These are phyloP conservation scores for Prenolepis imparis DNA, from an alignment of 2,888 invertebrate species.

Conservation along the genomic window DNA sequence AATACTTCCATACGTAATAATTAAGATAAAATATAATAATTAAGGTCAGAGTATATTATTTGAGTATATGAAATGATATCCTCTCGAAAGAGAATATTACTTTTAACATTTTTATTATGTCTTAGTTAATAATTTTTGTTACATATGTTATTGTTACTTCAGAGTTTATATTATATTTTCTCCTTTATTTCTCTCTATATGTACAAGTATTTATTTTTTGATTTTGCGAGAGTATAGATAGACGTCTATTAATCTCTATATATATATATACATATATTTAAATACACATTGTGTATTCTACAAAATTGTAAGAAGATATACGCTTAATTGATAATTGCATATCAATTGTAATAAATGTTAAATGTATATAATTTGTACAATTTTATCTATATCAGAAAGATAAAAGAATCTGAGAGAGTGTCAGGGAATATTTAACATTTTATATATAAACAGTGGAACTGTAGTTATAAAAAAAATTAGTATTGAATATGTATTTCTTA, in stretches of 20 bases:
- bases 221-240: neutral
- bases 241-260: slow-evolving; percentile 1
- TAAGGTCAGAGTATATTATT: slow-evolving; percentile 26
- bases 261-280: no score
- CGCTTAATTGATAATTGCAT: slow-evolving; percentile 36
- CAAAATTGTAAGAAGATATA: slow-evolving; percentile 44
- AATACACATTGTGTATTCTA: slow-evolving; percentile 31
- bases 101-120: slow-evolving; percentile 33
- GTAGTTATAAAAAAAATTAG: neutral
- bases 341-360: slow-evolving; percentile 46
- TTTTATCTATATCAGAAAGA: slow-evolving; percentile 31
- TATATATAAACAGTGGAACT: slow-evolving; percentile 13
- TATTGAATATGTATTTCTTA: slow-evolving; percentile 30
- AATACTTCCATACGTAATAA: slow-evolving; percentile 48
- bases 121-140: slow-evolving; percentile 40
- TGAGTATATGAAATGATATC: slow-evolving; percentile 6
- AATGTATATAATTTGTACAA: slow-evolving; percentile 44
- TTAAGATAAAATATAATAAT: neutral
- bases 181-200: neutral
- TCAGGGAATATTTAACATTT: slow-evolving; percentile 20
- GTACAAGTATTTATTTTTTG: slow-evolving; percentile 30
- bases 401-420: neutral
- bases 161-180: slow-evolving; percentile 46
- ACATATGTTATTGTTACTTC: slow-evolving; percentile 42
- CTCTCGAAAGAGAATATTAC: neutral